Base-by-base conservation (phyloP, 2,797 vertebrate genomes). In the Neoniphon sammara region DNA sequence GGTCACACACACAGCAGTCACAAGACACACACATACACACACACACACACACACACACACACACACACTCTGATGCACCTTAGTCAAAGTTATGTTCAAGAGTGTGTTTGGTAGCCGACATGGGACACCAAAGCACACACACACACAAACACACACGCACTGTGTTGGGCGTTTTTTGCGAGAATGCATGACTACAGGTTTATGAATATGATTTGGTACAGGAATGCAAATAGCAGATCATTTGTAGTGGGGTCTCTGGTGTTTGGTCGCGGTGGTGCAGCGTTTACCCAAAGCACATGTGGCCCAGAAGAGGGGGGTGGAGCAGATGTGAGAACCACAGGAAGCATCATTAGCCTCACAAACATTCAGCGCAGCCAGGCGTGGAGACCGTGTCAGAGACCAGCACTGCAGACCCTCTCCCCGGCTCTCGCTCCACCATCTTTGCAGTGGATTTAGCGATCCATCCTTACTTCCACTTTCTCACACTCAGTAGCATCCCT, bases 271-370 rank as follows among this genome's bases (percentile, higher is more conserved):
- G 73, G 83, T 69, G 52, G 73, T 72, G 75, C 75, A 71, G 70
- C 77, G 56, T 89, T 91, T 85, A 90, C 88, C 87, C 77, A 70
- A 84, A 91, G 89, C 89, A 91, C 81, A 93, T 91, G 90, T 87
- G 84, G 83, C 82, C 71, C 25, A 27, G 25, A 27, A 4, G 25
- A 27, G 64, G 14, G 65, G 73, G 76, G 68, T 82, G 88, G 80
- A 88, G 82, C 88, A 92, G 90, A 92, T 91, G 90, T 89, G 81
- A 78, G 87, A 85, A 87, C 84, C 84, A 72, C 82, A 77, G 88
- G 87, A 83, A 90, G 88, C 90, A 82, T 88, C 90, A 89, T 92
- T 89, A 91, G 83, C 88, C 82, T 84, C 14, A 42, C 92, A 90
- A 91, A 88, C 87, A 83, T 77, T 85, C 58, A 30, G 58, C 25